These are phyloP conservation scores for Syncerus caffer DNA, from an alignment of 2,797 vertebrate species.

Conservation along the genomic window DNA sequence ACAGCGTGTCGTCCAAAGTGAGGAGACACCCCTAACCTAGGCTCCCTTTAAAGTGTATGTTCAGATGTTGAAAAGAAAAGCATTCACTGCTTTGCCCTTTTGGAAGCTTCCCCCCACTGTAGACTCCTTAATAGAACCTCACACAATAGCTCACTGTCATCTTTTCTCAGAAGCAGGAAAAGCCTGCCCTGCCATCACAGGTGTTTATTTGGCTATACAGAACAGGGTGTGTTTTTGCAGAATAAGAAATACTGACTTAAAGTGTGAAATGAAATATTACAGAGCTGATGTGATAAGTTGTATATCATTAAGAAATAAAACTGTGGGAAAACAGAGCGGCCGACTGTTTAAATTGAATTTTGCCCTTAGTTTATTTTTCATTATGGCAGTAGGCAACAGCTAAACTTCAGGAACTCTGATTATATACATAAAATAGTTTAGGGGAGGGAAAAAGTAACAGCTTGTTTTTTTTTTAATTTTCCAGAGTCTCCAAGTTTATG, in stretches of 20 bases:
- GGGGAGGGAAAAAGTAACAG: neutral
- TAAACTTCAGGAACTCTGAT: slow-evolving; percentile 19
- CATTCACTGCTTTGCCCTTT: neutral
- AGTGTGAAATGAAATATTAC: slow-evolving; percentile 2
- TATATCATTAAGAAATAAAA: slow-evolving; percentile 14
- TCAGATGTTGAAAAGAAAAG: slow-evolving; percentile 28
- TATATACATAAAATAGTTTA: neutral
- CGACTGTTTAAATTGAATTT: neutral
- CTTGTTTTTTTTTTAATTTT: neutral
- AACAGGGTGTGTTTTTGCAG: slow-evolving; percentile 21
- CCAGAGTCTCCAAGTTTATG: neutral
- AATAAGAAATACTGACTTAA: slow-evolving; percentile 10
- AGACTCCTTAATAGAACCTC: neutral
- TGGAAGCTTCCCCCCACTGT: neutral
- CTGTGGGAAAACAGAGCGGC: neutral
- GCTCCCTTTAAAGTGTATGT: neutral
- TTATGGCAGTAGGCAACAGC: neutral
- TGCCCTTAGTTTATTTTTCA: neutral
- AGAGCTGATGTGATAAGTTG: slow-evolving; percentile 5
- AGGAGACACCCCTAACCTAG: neutral
- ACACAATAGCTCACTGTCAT: neutral
- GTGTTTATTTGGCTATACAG: slow-evolving; percentile 5
- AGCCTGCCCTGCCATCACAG: neutral
- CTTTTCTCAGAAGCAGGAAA: slow-evolving; percentile 38
- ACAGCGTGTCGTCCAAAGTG: neutral